Evolutionary conservation across 2,113 vertebrate genomes (phyloP).

Genomic region (Malurus elegans): DNA sequence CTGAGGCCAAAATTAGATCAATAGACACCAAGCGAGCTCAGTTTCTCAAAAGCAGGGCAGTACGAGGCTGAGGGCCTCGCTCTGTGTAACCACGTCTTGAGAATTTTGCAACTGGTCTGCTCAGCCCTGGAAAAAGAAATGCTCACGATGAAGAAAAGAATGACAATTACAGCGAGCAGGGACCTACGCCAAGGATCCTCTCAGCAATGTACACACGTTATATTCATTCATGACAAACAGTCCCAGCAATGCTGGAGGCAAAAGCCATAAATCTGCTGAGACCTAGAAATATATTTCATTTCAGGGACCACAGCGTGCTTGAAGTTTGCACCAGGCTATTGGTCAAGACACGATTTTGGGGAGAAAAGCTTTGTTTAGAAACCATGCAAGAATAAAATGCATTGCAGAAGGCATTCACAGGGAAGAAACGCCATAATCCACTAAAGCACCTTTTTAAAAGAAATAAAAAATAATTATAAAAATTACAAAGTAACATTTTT

Average conservation of each 20-base stretch:
- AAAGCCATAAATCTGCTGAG: neutral
- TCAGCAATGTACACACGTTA: neutral
- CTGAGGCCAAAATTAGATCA: neutral
- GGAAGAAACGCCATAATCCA: neutral
- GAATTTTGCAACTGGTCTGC: neutral
- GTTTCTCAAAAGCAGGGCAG: neutral
- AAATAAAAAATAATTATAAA: accelerated
- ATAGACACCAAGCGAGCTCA: neutral
- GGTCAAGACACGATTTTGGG: neutral
- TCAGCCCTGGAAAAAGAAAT: neutral
- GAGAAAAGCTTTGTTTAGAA: neutral
- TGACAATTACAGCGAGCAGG: neutral
- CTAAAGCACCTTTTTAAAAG: neutral
- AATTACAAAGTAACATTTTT: neutral
- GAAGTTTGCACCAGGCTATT: neutral
- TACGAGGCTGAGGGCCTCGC: neutral
- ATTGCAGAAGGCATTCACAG: neutral
- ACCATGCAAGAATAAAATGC: neutral
- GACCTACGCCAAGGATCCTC: neutral
- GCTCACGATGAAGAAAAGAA: neutral
- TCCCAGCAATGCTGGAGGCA: neutral
- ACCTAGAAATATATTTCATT: neutral
- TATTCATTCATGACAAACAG: neutral
- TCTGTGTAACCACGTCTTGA: neutral
- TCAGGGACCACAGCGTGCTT: neutral